phyloP scores from a whole-genome alignment of 1,140 invertebrate genomes.

The Grapholita molesta region DNA sequence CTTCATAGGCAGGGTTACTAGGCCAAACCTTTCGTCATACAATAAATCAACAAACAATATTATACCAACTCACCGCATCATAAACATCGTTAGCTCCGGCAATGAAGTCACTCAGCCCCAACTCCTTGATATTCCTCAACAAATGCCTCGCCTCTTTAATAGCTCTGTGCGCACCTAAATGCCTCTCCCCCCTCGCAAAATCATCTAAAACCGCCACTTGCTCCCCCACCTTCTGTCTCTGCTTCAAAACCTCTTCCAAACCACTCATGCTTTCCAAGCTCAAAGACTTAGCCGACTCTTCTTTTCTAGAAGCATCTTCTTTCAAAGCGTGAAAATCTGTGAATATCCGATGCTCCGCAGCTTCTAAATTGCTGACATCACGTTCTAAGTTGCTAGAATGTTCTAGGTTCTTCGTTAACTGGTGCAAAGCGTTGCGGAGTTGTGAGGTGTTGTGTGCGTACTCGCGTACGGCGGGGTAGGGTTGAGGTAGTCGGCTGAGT shows the following conservation, averaged over 20 bases:
- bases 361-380: slow-evolving; percentile 30
- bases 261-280: slow-evolving; percentile 64
- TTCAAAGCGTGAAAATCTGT: slow-evolving; percentile 48
- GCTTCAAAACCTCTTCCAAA: slow-evolving; percentile 56
- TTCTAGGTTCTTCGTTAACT: slow-evolving; percentile 36
- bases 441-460: slow-evolving; percentile 56
- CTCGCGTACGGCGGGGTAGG: slow-evolving; percentile 81
- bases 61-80: slow-evolving; percentile 69
- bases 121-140: slow-evolving; percentile 78
- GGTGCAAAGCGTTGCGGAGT: slow-evolving; percentile 36
- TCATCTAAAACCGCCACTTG: slow-evolving; percentile 71
- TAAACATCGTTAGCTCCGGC: slow-evolving; percentile 74
- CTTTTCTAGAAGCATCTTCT: slow-evolving; percentile 42
- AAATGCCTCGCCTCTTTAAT: slow-evolving; percentile 79
- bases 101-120: slow-evolving; percentile 70
- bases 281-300: slow-evolving; percentile 46
- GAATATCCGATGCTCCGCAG: slow-evolving; percentile 47
- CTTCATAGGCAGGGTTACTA: too few species aligned
- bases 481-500: slow-evolving; percentile 85
- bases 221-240: slow-evolving; percentile 45
- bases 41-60: too few species aligned
- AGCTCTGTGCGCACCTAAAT: slow-evolving; percentile 79
- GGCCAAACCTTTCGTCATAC: too few species aligned
- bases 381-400: slow-evolving; percentile 20
- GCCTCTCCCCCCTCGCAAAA: slow-evolving; percentile 78